Evolutionary conservation across 2,888 invertebrate genomes (phyloP), one percentile per base, ranked within the genome.

Genomic region (Mesorhabditis sp.): DNA sequence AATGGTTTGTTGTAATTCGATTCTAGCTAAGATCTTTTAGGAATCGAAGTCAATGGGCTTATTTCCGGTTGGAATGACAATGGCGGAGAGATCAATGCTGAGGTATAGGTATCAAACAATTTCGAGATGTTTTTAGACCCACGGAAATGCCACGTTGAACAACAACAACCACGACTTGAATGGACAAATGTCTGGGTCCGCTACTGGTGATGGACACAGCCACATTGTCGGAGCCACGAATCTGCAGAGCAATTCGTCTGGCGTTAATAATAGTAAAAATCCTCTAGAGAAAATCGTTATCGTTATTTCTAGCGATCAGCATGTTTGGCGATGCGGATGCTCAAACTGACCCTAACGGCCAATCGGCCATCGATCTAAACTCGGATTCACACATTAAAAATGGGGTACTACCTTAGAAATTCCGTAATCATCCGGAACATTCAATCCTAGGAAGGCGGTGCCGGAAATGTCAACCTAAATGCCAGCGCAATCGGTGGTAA

Each of bases 11-110:
- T 41, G 50, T 62, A 43, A 70, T 45, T 5, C 28, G 5, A 45
- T 4, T 42, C 4, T 41, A 43, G 44, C 28, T 13, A 13, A 43
- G n/a, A 43, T 43, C 13, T 64, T 72, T 62, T 10, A 79, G 80
- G 78, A 41, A 74, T 80, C 50, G 78, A 76, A 43, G 76, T 80
- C 43, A 76, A 78, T 67, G 80, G 79, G n/a, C 62, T 80, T 13
- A 75, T 80, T 0, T 79, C 79, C 15, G 80, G 80, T 42, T 68
- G 71, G 42, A 79, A 78, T 45, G 67, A 62, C 41, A 70, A 72
- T 4, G 71, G 74, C 50, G 80, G 80, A 62, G 63, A 67, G 4
- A 77, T 80, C 10, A 77, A 78, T 58, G 71, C 76, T 13, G 72
- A 77, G 66, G 79, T 78, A 43, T 62, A 5, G 7, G 1, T 4